Conservation (phyloP, 2,797 vertebrate genomes). For the Huso huso region DNA sequence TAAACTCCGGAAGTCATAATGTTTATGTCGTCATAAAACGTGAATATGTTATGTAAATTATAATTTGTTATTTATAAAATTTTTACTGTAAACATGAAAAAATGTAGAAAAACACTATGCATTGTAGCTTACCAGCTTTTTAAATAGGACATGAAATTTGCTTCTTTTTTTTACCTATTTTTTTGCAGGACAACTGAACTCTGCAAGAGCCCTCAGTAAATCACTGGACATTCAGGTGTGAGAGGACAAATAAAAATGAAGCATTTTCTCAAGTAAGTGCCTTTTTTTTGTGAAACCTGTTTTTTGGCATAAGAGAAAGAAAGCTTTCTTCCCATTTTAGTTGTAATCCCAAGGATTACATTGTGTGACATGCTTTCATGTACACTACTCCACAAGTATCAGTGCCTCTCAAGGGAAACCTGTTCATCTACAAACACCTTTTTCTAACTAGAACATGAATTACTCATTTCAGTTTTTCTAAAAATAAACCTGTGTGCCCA, state of each 20-base stretch:
- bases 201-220: conserved; percentile 11
- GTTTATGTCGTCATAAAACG: no score
- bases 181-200: conserved; percentile 20
- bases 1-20: no score
- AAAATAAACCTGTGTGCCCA: not conserved
- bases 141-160: no score
- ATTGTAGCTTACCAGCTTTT: no score
- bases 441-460: not conserved
- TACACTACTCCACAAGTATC: not conserved
- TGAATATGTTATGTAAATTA: no score
- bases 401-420: not conserved
- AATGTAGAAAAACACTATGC: not conserved
- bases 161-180: conserved; percentile 5
- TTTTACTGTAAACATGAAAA: not conserved
- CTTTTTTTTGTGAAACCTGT: not conserved
- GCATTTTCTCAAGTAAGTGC: conserved; percentile 64
- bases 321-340: not conserved
- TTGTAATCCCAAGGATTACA: not conserved
- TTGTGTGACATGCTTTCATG: not conserved
- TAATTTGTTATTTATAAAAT: not conserved
- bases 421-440: not conserved
- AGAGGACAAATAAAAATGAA: conserved; percentile 54
- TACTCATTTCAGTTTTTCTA: not conserved
- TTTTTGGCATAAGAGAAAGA: not conserved
- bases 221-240: not conserved